These are phyloP conservation scores for Blastobasis lacticolella DNA, from an alignment of 2,888 invertebrate genomes.

Conservation along the genomic window DNA sequence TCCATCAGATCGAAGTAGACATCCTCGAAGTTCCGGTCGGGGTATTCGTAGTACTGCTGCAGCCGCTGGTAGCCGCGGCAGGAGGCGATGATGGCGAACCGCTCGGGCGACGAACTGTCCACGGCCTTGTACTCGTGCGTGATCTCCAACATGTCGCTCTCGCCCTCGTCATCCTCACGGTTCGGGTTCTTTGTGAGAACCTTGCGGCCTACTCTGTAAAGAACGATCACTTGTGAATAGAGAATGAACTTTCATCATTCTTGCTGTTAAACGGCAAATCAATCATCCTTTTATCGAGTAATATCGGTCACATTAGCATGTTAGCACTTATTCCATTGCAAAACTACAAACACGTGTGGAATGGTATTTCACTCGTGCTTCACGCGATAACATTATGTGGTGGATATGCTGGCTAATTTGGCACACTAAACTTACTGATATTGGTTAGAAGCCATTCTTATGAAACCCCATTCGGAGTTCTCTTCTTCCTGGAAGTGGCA, in stretches of 20 bases:
- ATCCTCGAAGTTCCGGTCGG: slow-evolving; percentile 75
- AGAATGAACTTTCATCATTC: no score
- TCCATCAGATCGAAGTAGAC: slow-evolving; percentile 79
- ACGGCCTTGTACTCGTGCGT: slow-evolving; percentile 78
- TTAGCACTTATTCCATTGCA: no score
- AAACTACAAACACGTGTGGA: no score
- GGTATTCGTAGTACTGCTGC: slow-evolving; percentile 76
- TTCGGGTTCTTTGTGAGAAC: slow-evolving; percentile 79
- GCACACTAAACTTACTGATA: slow-evolving; percentile 71
- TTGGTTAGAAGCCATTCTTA: slow-evolving; percentile 77
- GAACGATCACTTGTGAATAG: no score
- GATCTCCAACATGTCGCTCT: slow-evolving; percentile 78
- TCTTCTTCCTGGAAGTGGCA: slow-evolving; percentile 82
- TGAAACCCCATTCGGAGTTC: slow-evolving; percentile 79
- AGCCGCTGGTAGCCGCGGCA: slow-evolving; percentile 76
- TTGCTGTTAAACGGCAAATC: no score
- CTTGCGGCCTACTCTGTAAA: slow-evolving; percentile 78
- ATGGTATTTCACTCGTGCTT: no score
- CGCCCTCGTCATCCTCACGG: slow-evolving; percentile 76
- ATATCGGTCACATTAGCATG: no score
- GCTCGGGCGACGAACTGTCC: slow-evolving; percentile 78
- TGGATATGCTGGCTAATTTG: no score
- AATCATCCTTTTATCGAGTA: no score
- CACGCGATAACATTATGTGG: no score
- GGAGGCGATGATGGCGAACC: slow-evolving; percentile 79